phyloP scores from a whole-genome alignment of 92 coral and sea anemone genomes.

The Parazoanthus darwini region DNA sequence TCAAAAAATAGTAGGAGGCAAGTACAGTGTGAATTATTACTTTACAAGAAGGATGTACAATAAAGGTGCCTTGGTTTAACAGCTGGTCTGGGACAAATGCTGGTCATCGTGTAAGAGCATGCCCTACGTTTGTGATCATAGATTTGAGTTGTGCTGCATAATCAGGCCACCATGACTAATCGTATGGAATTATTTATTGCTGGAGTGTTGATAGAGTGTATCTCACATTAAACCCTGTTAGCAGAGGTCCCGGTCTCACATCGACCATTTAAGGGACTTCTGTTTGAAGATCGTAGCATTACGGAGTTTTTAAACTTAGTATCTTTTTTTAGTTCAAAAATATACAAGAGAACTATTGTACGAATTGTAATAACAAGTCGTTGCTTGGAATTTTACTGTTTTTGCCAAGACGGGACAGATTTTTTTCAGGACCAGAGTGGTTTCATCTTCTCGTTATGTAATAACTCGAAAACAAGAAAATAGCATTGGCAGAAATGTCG shows the following conservation, averaged over 20 bases:
- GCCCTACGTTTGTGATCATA: conserved; percentile 33
- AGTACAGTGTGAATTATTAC: neutral
- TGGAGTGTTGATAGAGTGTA: neutral
- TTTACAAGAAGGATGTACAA: neutral
- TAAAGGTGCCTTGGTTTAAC: neutral
- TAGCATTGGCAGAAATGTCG: neutral
- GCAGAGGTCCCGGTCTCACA: neutral
- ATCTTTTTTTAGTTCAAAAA: neutral
- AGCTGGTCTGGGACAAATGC: neutral
- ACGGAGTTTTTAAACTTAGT: neutral
- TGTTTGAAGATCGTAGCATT: neutral
- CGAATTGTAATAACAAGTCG: neutral
- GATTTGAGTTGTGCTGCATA: conserved; percentile 15
- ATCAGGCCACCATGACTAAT: conserved; percentile 25
- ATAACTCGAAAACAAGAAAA: neutral
- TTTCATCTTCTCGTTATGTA: neutral
- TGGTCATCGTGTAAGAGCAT: neutral
- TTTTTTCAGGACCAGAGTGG: neutral
- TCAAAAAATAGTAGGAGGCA: neutral
- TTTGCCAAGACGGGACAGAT: neutral
- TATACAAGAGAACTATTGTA: neutral
- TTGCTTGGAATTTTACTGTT: neutral
- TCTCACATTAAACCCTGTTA: neutral
- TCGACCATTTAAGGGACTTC: neutral
- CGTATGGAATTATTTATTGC: neutral